Evolutionary conservation across 2,113 vertebrate genomes (phyloP).

Genomic region (Jaculus jaculus): DNA sequence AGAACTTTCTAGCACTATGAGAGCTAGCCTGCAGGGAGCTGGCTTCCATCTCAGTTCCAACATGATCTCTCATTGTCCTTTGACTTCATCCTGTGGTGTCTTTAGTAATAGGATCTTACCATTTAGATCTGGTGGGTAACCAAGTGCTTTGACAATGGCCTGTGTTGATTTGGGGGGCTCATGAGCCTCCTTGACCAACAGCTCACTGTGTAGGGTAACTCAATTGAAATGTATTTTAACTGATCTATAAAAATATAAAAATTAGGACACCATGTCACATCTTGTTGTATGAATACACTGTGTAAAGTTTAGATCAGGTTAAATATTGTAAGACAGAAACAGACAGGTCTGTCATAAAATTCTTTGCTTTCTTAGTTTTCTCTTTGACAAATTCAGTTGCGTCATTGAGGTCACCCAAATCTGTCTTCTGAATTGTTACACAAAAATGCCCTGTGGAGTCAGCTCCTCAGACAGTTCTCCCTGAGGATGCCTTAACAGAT

Average conservation of each 20-base stretch:
- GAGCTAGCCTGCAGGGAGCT: too few relatives aligned
- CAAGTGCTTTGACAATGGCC: too few relatives aligned
- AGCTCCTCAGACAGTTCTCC: not conserved
- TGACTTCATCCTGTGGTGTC: too few relatives aligned
- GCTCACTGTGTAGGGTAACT: not conserved
- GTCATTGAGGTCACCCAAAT: not conserved
- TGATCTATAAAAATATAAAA: constrained; percentile 9
- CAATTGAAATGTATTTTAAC: not conserved
- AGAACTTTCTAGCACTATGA: too few relatives aligned
- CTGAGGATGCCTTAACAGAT: not conserved
- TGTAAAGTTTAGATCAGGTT: not conserved
- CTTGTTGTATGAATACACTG: not conserved
- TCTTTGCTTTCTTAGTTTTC: constrained; percentile 20
- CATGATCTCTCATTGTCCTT: too few relatives aligned
- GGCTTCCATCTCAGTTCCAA: too few relatives aligned
- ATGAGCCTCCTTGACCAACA: too few relatives aligned
- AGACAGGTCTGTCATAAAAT: not conserved
- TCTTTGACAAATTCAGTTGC: not conserved
- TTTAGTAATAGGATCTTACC: too few relatives aligned
- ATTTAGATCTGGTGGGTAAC: too few relatives aligned
- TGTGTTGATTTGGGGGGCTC: too few relatives aligned
- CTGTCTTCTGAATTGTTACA: not conserved
- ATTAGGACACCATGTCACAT: not conserved
- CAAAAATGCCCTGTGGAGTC: not conserved
- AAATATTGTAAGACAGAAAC: constrained; percentile 22